Evolutionary conservation across 2,888 invertebrate species (phyloP), one percentile per base, ranked within the genome.

Genomic region (Drosophila macrospina): DNA sequence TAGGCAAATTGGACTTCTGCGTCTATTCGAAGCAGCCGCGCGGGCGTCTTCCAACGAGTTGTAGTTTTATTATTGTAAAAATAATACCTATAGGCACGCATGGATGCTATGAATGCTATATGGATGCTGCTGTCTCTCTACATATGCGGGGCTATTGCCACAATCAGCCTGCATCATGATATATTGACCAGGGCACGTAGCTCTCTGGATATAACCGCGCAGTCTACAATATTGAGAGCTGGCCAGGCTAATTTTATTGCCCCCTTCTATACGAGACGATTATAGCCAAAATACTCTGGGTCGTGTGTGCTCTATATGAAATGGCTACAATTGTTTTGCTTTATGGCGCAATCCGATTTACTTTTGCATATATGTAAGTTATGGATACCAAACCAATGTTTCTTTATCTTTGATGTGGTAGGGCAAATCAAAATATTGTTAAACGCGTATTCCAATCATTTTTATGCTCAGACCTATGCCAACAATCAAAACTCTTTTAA

Each of bases 31-130:
- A 63, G 69, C 72, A 82, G 81, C 83, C 89, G 87, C 64, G 78
- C 70, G 80, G 88, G 82, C 84, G 82, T 80, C 81, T 86, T 63
- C 62, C 41, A 78, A 64, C 56, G 48, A 69, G 45, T 45, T 75
- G 51, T 70, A 71, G 71, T 70, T 70, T 66, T 71, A 65, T 72
- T 81, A 69, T 68, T 86, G 68, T 86, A 86, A 66, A 71, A 75
- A 68, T 75, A 68, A 65, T 79, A 82, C 67, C 67, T 57, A 79
- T 69, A 61, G 37, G 47, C 66, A 74, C 70, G 66, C 54, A 83
- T 63, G 51, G 50, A 74, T 30, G 30, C 32, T 16, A 7, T 47
- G 16, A 5, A 41, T n/a, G 48, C 45, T 1, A 20, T 26, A n/a
- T 45, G 37, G 37, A 15, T 10, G 42, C 48, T 45, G 5, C 45